phyloP scores from a whole-genome alignment of 2,888 invertebrate species.

The Strigamia crassipes region DNA sequence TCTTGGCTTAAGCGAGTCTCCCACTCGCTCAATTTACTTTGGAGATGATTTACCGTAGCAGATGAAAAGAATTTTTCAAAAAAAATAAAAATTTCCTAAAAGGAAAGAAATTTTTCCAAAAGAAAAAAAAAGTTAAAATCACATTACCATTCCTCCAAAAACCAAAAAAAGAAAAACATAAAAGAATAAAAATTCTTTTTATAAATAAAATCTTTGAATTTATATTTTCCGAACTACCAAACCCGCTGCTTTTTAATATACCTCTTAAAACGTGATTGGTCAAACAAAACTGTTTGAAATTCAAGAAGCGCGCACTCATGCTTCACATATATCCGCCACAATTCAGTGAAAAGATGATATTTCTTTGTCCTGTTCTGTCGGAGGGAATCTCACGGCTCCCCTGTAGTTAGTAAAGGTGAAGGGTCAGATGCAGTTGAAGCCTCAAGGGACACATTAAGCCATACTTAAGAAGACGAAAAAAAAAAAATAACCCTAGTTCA shows the following conservation, averaged over 20 bases:
- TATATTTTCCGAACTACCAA: background rate
- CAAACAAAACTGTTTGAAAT: background rate
- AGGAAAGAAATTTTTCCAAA: background rate
- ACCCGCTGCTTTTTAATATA: background rate
- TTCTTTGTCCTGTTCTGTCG: slow-evolving; percentile 19
- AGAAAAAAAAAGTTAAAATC: background rate
- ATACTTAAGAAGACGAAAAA: slow-evolving; percentile 24
- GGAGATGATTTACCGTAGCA: slow-evolving; percentile 3
- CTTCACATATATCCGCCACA: slow-evolving; percentile 40
- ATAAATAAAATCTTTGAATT: background rate
- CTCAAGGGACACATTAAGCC: slow-evolving; percentile 41
- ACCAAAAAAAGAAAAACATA: background rate
- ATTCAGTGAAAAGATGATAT: slow-evolving; percentile 39
- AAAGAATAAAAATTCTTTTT: too few species aligned
- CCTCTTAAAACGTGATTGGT: background rate
- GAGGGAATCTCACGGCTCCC: slow-evolving; percentile 13
- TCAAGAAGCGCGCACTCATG: slow-evolving; percentile 12
- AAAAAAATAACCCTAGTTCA: slow-evolving; percentile 12
- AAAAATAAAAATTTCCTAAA: background rate
- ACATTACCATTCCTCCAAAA: background rate
- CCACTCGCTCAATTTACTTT: slow-evolving; percentile 32
- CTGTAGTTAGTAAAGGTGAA: slow-evolving; percentile 23
- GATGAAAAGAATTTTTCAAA: slow-evolving; percentile 3
- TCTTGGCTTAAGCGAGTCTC: slow-evolving; percentile 35
- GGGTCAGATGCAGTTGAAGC: slow-evolving; percentile 24